Percentiles rank a stretch among this genome's conserved stretches.
Conservation (phyloP, 2,888 invertebrate genomes). For the Bruchidius siliquastri region DNA sequence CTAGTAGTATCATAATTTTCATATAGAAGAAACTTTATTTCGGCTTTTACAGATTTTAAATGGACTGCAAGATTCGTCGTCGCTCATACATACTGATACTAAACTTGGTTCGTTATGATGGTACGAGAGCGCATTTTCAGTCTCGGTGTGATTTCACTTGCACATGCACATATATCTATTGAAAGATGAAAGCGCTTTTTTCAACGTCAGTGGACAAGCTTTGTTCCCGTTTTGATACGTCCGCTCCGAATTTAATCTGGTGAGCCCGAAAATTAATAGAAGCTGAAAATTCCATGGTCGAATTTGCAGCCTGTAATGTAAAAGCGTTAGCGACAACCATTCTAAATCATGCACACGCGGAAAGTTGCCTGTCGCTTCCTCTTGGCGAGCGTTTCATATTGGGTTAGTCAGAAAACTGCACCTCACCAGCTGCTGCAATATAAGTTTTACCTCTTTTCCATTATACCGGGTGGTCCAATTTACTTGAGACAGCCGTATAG, state of each 20-base stretch:
- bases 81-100: too few species aligned
- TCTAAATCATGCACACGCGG: background rate
- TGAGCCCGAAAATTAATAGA: background rate
- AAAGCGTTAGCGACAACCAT: background rate
- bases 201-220: background rate
- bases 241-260: background rate
- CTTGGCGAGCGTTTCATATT: background rate
- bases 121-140: background rate
- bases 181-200: background rate
- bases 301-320: background rate
- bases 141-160: background rate
- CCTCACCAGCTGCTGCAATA: too few species aligned
- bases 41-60: too few species aligned
- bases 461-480: too few species aligned
- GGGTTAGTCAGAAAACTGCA: background rate
- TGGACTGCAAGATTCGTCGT: too few species aligned
- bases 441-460: too few species aligned
- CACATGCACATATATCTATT: background rate
- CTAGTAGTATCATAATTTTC: too few species aligned
- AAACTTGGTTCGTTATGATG: too few species aligned
- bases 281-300: background rate
- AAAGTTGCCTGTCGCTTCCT: background rate
- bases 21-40: too few species aligned
- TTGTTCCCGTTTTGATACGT: background rate
- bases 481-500: too few species aligned